Evolutionary conservation across 2,888 invertebrate species (phyloP).

Genomic region (Synanthedon myopaeformis): DNA sequence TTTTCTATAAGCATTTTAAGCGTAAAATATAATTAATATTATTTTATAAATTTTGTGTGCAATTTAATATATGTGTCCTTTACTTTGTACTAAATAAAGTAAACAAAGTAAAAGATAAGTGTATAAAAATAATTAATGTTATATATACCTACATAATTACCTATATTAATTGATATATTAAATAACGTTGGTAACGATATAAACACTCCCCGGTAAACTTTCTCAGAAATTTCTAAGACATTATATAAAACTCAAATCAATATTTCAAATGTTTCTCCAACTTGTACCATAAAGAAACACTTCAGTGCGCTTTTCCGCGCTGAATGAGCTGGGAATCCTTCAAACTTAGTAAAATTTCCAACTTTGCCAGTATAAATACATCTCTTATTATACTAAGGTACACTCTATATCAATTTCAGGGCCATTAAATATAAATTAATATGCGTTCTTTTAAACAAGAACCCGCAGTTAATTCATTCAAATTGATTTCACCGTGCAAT

Average conservation of each 20-base stretch:
- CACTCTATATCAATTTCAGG: conserved; percentile 50
- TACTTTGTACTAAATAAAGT: no score
- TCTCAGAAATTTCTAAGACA: background rate
- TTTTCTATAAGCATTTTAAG: no score
- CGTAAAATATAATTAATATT: no score
- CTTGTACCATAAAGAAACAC: conserved; percentile 56
- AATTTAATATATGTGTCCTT: no score
- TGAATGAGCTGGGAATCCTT: conserved; percentile 39
- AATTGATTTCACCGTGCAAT: background rate
- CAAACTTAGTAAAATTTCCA: conserved; percentile 27
- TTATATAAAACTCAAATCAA: conserved; percentile 38
- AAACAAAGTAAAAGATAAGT: no score
- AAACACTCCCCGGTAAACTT: no score
- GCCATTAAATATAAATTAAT: conserved; percentile 50
- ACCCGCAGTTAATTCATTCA: background rate
- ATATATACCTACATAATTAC: no score
- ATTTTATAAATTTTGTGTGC: no score
- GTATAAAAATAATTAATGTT: no score
- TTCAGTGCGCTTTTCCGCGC: conserved; percentile 47
- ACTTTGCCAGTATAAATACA: conserved; percentile 49
- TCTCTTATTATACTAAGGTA: conserved; percentile 25
- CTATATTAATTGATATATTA: no score
- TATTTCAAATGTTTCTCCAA: conserved; percentile 50
- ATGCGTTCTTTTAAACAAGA: background rate
- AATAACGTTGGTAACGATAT: no score